Evolutionary conservation across 2,797 vertebrate species (phyloP).

Genomic region (Tinamus major): DNA sequence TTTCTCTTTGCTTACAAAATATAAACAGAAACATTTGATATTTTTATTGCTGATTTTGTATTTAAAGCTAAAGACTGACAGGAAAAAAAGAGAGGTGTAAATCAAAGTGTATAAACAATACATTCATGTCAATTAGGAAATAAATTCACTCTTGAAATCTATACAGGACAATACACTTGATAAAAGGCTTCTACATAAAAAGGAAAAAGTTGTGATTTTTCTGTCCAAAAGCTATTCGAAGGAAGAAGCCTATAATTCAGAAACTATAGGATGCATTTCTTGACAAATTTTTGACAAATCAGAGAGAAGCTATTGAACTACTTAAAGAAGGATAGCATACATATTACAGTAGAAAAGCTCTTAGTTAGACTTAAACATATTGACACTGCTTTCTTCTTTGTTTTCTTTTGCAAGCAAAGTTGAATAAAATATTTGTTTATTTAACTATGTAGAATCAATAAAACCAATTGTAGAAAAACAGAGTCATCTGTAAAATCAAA

Average conservation of each 20-base stretch:
- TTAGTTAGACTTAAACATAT: background rate
- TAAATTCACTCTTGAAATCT: background rate
- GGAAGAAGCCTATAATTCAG: background rate
- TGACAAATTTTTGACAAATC: conserved; percentile 26
- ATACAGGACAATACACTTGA: background rate
- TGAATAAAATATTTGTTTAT: background rate
- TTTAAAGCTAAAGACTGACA: background rate
- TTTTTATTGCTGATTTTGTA: background rate
- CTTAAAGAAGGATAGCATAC: background rate
- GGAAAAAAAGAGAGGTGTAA: background rate
- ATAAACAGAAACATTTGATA: background rate
- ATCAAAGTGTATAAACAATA: background rate
- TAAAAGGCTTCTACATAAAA: background rate
- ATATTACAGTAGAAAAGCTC: background rate
- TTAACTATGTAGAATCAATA: background rate
- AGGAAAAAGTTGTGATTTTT: background rate
- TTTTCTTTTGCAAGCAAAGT: background rate
- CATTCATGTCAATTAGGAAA: background rate
- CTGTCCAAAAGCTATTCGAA: background rate
- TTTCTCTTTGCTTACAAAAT: background rate
- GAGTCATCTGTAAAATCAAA: background rate
- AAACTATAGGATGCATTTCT: background rate
- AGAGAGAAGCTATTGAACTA: background rate
- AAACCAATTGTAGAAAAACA: background rate
- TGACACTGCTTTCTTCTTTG: background rate